Percentiles rank a stretch among this genome's conserved stretches.
phyloP scores from a whole-genome alignment of 2,888 invertebrate genomes.

The Pyrochroa serraticornis region DNA sequence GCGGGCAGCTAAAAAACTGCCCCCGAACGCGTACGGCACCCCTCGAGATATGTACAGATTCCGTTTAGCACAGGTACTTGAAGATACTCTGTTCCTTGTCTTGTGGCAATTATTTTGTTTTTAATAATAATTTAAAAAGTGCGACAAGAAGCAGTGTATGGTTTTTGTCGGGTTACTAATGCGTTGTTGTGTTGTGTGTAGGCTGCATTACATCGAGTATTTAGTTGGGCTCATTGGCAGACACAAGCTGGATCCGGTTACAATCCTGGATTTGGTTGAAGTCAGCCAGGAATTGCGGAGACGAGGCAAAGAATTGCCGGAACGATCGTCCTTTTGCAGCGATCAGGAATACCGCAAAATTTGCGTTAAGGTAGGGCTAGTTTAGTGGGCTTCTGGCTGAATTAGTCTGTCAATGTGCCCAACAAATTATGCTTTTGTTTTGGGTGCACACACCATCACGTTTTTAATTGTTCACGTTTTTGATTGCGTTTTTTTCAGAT shows the following conservation, averaged over 20 bases:
- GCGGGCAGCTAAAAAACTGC: constrained; percentile 74
- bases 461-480: not conserved
- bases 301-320: constrained; percentile 82
- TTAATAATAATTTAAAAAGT: too few species aligned
- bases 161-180: constrained; percentile 1
- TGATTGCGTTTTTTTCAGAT: constrained; percentile 63
- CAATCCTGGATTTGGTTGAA: constrained; percentile 85
- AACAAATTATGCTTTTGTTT: constrained; percentile 19
- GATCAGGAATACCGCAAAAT: constrained; percentile 84
- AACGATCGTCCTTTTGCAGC: constrained; percentile 80
- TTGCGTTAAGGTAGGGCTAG: constrained; percentile 78
- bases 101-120: not conserved
- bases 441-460: not conserved
- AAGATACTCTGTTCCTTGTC: constrained; percentile 18
- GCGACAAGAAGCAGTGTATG: not conserved
- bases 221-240: constrained; percentile 86
- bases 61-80: constrained; percentile 67
- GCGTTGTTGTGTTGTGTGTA: constrained; percentile 58
- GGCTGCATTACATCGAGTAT: constrained; percentile 95
- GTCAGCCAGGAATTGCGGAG: constrained; percentile 86
- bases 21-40: constrained; percentile 78
- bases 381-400: constrained; percentile 27
- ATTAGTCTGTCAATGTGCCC: constrained; percentile 50
- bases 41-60: constrained; percentile 69
- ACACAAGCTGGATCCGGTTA: constrained; percentile 85